These are phyloP conservation scores for Nomada fabriciana DNA, from an alignment of 2,888 invertebrate genomes.

Conservation along the genomic window DNA sequence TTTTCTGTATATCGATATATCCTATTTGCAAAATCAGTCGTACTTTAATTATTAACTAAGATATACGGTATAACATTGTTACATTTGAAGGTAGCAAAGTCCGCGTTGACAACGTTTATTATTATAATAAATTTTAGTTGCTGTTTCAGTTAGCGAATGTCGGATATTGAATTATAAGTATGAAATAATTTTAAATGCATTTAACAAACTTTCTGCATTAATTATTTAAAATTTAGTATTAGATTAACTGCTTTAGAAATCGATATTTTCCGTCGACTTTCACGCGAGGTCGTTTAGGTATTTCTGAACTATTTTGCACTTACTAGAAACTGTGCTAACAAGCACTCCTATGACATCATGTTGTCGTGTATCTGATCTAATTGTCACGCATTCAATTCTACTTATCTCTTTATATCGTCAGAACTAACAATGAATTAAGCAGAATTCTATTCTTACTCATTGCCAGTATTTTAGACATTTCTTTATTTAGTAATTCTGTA, in stretches of 20 bases:
- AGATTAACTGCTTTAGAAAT: background rate
- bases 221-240: background rate
- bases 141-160: too few species aligned
- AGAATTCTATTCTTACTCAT: too few species aligned
- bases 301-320: background rate
- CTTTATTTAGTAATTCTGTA: background rate
- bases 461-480: too few species aligned
- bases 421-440: background rate
- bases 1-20: too few species aligned
- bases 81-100: too few species aligned
- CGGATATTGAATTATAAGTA: too few species aligned
- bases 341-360: background rate
- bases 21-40: too few species aligned
- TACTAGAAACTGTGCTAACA: background rate
- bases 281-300: background rate
- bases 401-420: background rate
- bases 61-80: too few species aligned
- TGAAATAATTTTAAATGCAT: background rate
- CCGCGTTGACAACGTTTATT: too few species aligned
- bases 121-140: too few species aligned
- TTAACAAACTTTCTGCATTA: background rate
- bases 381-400: background rate
- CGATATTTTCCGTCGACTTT: background rate
- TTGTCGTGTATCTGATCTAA: background rate
- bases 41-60: too few species aligned